Base-by-base conservation (phyloP, 53 echinoderm and acorn worm species). In the Stichopus horrens region DNA sequence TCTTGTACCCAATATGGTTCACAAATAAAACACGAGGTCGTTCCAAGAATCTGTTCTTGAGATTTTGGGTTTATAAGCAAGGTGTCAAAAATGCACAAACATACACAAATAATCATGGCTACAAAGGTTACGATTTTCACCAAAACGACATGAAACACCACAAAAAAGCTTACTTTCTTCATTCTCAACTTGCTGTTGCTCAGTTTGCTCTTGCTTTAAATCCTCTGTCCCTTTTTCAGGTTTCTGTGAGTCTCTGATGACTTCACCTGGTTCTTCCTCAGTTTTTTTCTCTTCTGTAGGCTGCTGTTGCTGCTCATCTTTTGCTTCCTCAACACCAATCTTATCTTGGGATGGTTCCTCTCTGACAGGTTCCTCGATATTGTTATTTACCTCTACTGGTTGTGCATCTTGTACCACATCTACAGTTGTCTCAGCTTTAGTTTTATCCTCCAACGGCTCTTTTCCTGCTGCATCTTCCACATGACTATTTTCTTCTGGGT, bases 161-260 rank as follows among this genome's bases (percentile, higher is more conserved):
- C 71, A 16, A n/a, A 4, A 71, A 71, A 52, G 11, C 56, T 87
- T 57, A 56, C 57, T 67, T 73, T 68, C 82, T 58, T 37, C 77
- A 21, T 73, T n/a, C 71, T 74, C 23, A 21, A 55, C 1, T 18
- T 16, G 71, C 71, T 16, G 71, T 71, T 18, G n/a, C 37, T 91
- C 87, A 4, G 3, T 55, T n/a, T 79, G 55, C 20, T 58, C 53
- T 73, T 76, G 65, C 56, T 63, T 83, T 9, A 78, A 74, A 54
- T 90, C 76, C 74, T 89, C 60, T 37, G 56, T 74, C 19, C 83
- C 79, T 76, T 66, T n/a, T 74, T 58, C 73, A 22, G 37, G 91
- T 77, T 86, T 79, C 74, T 83, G 20, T 83, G 83, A 82, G 18
- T 23, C 57, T 9, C 73, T 54, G 21, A 52, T 86, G 0, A 7